Base-by-base conservation (phyloP, 1,140 invertebrate species). In the Conus ventricosus region DNA sequence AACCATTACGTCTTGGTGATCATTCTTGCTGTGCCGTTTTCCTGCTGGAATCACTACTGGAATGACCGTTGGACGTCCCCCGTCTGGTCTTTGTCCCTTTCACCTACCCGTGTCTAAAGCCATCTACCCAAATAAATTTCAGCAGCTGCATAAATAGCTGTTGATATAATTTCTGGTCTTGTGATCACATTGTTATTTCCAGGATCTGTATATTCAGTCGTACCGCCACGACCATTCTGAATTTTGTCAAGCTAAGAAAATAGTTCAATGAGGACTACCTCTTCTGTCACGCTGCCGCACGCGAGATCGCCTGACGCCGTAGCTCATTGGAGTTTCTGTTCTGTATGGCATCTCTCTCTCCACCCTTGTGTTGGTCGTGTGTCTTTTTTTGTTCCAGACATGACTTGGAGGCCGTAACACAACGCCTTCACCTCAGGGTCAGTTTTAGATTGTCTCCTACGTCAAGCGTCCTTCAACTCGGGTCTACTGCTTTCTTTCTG, bases 401-500 rank as follows among this genome's bases (percentile, higher is more conserved):
- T 86, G 63, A 0, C 51, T 39, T 57, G 27, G 25, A 7, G 85
- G 63, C 4, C 71, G 63, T 53, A 86, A 3, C 20, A 76, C 67
- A 75, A 86, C 51, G 15, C 71, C 23, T 76, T 86, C 63, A 4
- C 39, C 5, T 75, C 15, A 25, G 54, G 15, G 20, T 86, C 85
- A 54, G 53, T n/a, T 23, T 25, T 76, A 23, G 39, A 75, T 23
- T 76, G n/a, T 25, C 39, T 51, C 17, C 51, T 23, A 27, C 39
- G 53, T 76, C 63, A 86, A 86, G 25, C 63, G 13, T 51, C 63
- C 71, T 4, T 71, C 85, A 86, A 86, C 39, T 86, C n/a, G n/a
- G n/a, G 39, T 86, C 51, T 86, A 86, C 17, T 76, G 5, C 71
- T 76, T 53, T 54, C 27, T 76, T n/a, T n/a, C n/a, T 53, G 85